Percentiles rank a stretch among this genome's conserved stretches.
Conservation (phyloP, 2,797 vertebrate genomes). For the Emys orbicularis region DNA sequence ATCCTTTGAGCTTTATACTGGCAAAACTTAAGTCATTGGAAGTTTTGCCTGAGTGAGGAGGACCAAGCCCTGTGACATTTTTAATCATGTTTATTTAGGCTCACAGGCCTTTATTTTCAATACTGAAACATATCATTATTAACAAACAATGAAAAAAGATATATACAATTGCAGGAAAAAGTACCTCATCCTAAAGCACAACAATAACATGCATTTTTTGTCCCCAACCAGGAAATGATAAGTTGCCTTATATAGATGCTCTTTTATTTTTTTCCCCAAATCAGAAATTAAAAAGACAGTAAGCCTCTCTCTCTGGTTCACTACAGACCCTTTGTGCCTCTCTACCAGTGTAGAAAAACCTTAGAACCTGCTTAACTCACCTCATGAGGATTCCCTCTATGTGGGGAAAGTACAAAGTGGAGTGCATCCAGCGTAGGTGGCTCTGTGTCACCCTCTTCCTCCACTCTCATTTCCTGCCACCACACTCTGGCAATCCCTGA, state of each 20-base stretch:
- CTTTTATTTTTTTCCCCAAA: not conserved
- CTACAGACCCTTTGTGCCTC: not conserved
- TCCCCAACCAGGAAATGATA: rapidly evolving
- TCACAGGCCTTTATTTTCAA: not conserved
- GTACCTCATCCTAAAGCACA: not conserved
- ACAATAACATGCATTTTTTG: not conserved
- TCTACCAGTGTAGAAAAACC: not conserved
- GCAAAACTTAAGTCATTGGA: not conserved
- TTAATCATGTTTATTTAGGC: not conserved
- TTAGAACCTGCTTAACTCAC: not conserved
- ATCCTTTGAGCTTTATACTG: not conserved
- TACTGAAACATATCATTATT: not conserved
- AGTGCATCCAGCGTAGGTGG: rapidly evolving
- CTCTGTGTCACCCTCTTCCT: not conserved
- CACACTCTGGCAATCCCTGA: not conserved
- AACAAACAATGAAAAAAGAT: not conserved
- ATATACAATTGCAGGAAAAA: not conserved
- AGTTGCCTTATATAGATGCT: not conserved
- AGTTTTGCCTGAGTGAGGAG: not conserved
- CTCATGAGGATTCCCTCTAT: not conserved
- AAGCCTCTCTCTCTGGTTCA: not conserved
- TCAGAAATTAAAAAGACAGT: rapidly evolving
- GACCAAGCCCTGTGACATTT: not conserved
- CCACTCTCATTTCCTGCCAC: not conserved
- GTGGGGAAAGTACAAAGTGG: not conserved